Base-by-base conservation (phyloP, 2,888 invertebrate species). In the Luffia ferchaultella region DNA sequence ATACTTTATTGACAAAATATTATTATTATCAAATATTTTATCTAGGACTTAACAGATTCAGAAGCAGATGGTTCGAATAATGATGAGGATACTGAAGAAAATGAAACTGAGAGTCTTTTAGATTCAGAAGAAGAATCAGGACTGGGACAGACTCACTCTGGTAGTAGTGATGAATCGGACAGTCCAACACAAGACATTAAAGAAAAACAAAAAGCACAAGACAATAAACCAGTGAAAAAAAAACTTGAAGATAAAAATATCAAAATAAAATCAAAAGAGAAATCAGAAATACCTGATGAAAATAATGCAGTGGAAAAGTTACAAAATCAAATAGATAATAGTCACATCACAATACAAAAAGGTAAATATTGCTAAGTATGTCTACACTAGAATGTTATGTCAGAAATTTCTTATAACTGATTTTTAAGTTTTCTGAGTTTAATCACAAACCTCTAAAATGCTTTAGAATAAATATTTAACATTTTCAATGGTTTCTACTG, bases 81-180 rank as follows among this genome's bases (percentile, higher is more conserved):
- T 42, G 64, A 62, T 20, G 62, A 62, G 46, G 63, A 60, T 12
- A 61, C 64, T 41, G 65, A 62, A 1, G 61, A 61, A 18, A 75
- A 70, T 45, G 68, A 68, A 57, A 70, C 71, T 46, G 67, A 65
- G 5, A 64, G 64, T 53, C 69, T 68, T 45, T 72, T 60, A 30
- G 86, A 85, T 50, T 82, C 85, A 54, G 86, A 85, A 1, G 70
- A 73, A 1, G 79, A 78, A 55, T 76, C 75, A 1, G 74, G 68
- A 2, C 60, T 67, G 0, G 66, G 65, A 5, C 65, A 61, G 7
- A 61, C 63, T 30, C 63, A 65, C 1, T 64, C 67, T 5, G 66
- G 66, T 0, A 58, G 60, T 16, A 60, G 58, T 50, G 68, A 67
- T 16, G 63, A 68, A 3, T 58, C 58, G 0, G 64, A 67, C n/a